Percentiles rank a stretch among this genome's conserved stretches.
These are phyloP conservation scores for Mus caroli DNA, from an alignment of 2,797 vertebrate species.

Conservation along the genomic window DNA sequence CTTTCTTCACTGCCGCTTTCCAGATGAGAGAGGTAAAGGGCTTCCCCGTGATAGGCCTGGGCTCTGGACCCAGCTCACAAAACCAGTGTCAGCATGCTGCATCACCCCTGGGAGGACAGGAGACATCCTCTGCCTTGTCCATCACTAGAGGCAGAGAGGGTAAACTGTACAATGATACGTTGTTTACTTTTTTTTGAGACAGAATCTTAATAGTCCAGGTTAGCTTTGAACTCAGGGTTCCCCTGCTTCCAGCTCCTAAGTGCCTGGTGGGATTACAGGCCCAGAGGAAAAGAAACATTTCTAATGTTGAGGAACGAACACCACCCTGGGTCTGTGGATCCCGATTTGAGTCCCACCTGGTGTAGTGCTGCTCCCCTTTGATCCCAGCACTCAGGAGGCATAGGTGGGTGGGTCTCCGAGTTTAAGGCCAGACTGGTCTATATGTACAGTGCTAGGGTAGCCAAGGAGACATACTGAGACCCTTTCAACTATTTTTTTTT, in stretches of 20 bases:
- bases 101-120: background rate
- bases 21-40: background rate
- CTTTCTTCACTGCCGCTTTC: background rate
- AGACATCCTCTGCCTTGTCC: background rate
- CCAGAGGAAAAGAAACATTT: slow-evolving; percentile 54
- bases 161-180: background rate
- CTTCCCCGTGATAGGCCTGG: background rate
- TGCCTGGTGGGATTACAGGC: background rate
- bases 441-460: background rate
- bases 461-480: background rate
- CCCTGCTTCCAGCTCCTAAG: background rate
- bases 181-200: background rate
- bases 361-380: background rate
- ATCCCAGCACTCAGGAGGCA: background rate
- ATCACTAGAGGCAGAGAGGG: background rate
- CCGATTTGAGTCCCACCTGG: background rate
- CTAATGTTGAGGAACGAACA: background rate
- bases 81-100: background rate
- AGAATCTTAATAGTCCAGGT: background rate
- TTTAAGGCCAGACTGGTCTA: background rate
- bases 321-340: background rate
- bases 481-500: background rate
- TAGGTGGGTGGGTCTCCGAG: background rate
- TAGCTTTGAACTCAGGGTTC: background rate
- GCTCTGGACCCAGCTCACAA: background rate